Conservation (phyloP, 1,140 invertebrate genomes). For the Sitophilus oryzae region DNA sequence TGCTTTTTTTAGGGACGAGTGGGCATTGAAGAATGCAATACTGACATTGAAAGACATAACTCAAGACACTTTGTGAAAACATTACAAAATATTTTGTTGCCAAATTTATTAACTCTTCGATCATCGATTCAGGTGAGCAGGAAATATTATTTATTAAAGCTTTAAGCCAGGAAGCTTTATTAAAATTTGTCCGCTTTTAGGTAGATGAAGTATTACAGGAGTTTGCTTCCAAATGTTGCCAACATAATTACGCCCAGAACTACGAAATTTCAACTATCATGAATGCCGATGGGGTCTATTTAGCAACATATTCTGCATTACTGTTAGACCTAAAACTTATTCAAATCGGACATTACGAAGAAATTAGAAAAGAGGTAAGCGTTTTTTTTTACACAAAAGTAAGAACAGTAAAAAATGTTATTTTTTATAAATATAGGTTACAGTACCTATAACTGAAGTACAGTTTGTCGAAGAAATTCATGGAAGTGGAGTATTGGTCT, state of each 20-base stretch:
- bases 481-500: conserved; percentile 83
- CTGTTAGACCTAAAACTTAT: conserved; percentile 77
- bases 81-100: conserved; percentile 62
- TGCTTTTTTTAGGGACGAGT: conserved; percentile 44
- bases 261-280: conserved; percentile 69
- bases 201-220: conserved; percentile 86
- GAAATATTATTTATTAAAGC: neutral
- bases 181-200: conserved; percentile 37
- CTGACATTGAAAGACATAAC: conserved; percentile 72
- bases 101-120: conserved; percentile 61
- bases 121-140: conserved; percentile 64
- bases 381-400: neutral
- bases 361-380: conserved; percentile 57
- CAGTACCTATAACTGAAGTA: conserved; percentile 59
- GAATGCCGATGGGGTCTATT: conserved; percentile 91
- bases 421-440: conserved; percentile 46
- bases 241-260: conserved; percentile 63
- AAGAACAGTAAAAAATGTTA: neutral
- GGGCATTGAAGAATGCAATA: conserved; percentile 60
- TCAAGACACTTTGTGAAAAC: conserved; percentile 70
- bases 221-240: conserved; percentile 86
- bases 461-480: conserved; percentile 88
- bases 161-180: neutral
- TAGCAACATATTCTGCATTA: conserved; percentile 80
- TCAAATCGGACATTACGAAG: conserved; percentile 68